Base-by-base conservation (phyloP, 2,888 invertebrate genomes). In the Hermaeophaga mercurialis region DNA sequence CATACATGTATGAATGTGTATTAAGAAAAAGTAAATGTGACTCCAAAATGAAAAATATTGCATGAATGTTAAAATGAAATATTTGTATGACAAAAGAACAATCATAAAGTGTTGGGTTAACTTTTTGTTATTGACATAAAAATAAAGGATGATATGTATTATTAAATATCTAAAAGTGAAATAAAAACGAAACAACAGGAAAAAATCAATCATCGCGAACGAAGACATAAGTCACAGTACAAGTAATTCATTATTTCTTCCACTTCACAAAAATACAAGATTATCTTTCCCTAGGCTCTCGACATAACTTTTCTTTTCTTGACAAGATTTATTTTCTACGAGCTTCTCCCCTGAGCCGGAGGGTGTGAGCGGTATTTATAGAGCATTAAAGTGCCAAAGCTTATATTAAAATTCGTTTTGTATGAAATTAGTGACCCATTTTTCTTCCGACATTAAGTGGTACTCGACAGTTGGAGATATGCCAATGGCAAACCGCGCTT, bases 181-280 rank as follows among this genome's bases (percentile, higher is more conserved):
- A 9, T 39, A 12, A 39, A 39, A 39, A 6, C 19, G 19, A 19
- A 15, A 39, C 9, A 18, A 39, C 47, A 31, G 17, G 12, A 38
- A 24, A 44, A 52, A 43, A 52, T 52, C 39, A 43, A 52, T 52
- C 44, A 52, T 44, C 34, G 12, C 17, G 4, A 47, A 39, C 28
- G 19, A 33, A 43, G 43, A 43, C 24, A 9, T 52, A 34, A 33
- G 52, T 43, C 52, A 43, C 43, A 52, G 44, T 52, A 52, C 34
- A n/a, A 43, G 44, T 53, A 19, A 57, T 57, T 54, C 33, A 44
- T 53, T 43, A 54, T 53, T 49, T 38, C 38, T 36, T 28, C 43
- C 43, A 53, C 53, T 54, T 48, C 44, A 48, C 53, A 57, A n/a
- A n/a, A 45, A 57, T 54, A 53, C 53, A 48, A 57, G 48, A 57